Evolutionary conservation across 2,113 vertebrate species (phyloP), one percentile per base, ranked within the genome.

Genomic region (Ploceus nigricollis): DNA sequence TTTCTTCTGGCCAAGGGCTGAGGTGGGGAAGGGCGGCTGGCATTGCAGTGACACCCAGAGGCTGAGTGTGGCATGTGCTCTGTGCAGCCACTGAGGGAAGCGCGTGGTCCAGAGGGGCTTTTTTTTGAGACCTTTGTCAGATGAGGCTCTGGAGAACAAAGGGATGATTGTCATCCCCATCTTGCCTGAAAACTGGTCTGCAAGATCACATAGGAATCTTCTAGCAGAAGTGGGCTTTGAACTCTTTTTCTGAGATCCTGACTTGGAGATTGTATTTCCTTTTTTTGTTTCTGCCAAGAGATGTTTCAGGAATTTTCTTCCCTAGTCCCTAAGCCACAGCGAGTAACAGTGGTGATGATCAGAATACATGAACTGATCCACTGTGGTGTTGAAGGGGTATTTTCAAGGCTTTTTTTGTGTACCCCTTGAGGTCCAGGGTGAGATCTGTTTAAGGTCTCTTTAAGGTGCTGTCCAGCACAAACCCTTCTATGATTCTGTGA

Each of bases 91-190:
- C 22, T 5, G 57, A 66, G 63, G 33, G 30, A 81, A 82, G 28
- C 0, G 0, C 1, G 0, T 16, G 42, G 6, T 21, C 42, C 7
- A 6, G 27, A 45, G 68, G 83, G 45, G 22, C 13, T 16, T 39
- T 47, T 60, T n/a, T 57, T n/a, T 8, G n/a, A 10, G 31, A 63
- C 18, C 37, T 70, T 65, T 3, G 3, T 50, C 21, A 53, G 48
- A 28, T 5, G 10, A 40, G 22, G 11, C 19, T 73, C 25, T 51
- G 27, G 51, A 54, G 27, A 39, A 19, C 21, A 44, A 69, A 60
- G 15, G 3, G 57, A 18, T 35, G 23, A 33, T 30, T 48, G 44
- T 83, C n/a, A 30, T 50, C 33, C 1, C 7, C 7, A 51, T 61
- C 39, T 54, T 58, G 23, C 58, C 16, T 77, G n/a, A 37, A 47